Base-by-base conservation (phyloP, 2,888 invertebrate species). In the Agonopterix arenella region DNA sequence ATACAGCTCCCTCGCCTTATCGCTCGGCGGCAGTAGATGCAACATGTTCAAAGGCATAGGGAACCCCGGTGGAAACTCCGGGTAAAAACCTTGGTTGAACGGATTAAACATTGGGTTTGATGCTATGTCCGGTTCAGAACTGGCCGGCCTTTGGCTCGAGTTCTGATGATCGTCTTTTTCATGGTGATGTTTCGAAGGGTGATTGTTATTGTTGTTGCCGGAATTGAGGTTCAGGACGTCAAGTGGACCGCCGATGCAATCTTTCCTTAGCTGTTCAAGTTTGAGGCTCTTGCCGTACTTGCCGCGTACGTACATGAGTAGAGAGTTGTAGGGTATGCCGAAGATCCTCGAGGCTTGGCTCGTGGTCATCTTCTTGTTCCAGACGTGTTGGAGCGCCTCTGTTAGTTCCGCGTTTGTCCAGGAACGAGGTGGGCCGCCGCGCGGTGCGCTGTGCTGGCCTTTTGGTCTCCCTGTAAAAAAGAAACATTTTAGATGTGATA, bases 321-420 rank as follows among this genome's bases (percentile, higher is more conserved):
- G 90, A 45, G 96, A 96, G 85, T 97, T 97, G 91, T 97, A 97
- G n/a, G 97, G 97, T 59, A 97, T 97, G 44, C 97, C 96, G 82
- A 96, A 97, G 75, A 96, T 95, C 56, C 97, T 88, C 18, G 96
- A 96, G 8, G 97, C 97, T 80, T 97, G 96, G 70, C 96, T 96
- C 44, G 97, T 97, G 56, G 97, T 97, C 96, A 97, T 97, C 77
- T 96, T 96, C 74, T 97, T 96, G 83, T 96, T 96, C 97, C 97
- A 97, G n/a, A 97, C 97, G 81, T 96, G 96, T 70, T 96, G 96
- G 48, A 97, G 90, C 1, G 97, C 97, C 82, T 96, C 95, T 48
- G 97, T 97, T 48, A 97, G 90, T 71, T 97, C 97, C 40, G 95
- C 95, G 84, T 97, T 97, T 55, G 96, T 97, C 97, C 97, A 97